phyloP scores from a whole-genome alignment of 2,888 invertebrate species.

The Clusia tigrina region DNA sequence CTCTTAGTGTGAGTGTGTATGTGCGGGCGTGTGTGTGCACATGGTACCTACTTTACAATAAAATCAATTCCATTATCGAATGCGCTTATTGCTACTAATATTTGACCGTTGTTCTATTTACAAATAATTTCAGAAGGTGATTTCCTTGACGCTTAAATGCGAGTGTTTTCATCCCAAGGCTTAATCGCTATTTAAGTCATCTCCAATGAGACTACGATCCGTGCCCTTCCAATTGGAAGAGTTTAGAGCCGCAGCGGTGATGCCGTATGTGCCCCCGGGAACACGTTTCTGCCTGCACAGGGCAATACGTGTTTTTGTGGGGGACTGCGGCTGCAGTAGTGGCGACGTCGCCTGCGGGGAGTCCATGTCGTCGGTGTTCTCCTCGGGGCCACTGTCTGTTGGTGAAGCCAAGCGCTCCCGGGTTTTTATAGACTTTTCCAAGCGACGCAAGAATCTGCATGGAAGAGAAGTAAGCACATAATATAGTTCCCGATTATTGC shows the following conservation, averaged over 20 bases:
- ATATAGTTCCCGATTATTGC: background rate
- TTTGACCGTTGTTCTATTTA: constrained; percentile 6
- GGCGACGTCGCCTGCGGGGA: constrained; percentile 75
- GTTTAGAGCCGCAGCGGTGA: constrained; percentile 43
- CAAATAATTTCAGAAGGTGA: too few relatives aligned
- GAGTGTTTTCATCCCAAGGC: too few relatives aligned
- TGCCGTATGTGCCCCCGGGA: constrained; percentile 44
- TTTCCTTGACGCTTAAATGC: too few relatives aligned
- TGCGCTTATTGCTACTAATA: background rate
- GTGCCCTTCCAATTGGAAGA: constrained; percentile 48
- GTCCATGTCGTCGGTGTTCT: constrained; percentile 68
- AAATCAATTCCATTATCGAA: constrained; percentile 16
- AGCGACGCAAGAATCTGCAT: constrained; percentile 73
- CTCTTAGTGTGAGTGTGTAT: constrained; percentile 17
- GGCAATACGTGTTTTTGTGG: constrained; percentile 45
- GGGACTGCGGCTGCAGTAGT: constrained; percentile 56
- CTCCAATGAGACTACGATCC: constrained; percentile 47
- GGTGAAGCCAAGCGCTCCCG: constrained; percentile 68
- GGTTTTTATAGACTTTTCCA: constrained; percentile 76
- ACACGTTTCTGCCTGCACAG: constrained; percentile 51
- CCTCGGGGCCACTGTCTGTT: constrained; percentile 67
- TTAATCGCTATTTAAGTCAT: constrained; percentile 51
- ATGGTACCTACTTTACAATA: background rate
- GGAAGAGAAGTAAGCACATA: constrained; percentile 7
- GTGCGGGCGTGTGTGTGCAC: background rate